Percentiles rank a stretch among this genome's conserved stretches.
Conservation (phyloP, 2,888 invertebrate species). For the Pachymerium ferrugineum region DNA sequence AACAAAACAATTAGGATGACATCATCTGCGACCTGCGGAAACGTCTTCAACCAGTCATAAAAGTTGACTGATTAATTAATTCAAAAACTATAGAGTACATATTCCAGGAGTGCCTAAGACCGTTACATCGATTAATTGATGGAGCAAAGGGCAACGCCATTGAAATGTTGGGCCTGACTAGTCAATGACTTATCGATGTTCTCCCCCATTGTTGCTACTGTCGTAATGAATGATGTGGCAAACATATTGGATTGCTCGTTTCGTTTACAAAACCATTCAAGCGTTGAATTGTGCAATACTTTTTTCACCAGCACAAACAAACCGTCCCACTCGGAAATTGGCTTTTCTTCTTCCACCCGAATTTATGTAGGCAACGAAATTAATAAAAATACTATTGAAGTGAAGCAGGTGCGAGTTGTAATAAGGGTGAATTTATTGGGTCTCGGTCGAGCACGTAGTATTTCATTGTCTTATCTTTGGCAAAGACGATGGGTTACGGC, state of each 20-base stretch:
- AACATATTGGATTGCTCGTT: background rate
- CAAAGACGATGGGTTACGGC: conserved; percentile 21
- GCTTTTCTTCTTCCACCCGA: background rate
- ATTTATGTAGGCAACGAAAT: background rate
- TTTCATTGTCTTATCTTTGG: conserved; percentile 18
- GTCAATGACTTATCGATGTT: conserved; percentile 27
- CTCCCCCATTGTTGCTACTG: background rate
- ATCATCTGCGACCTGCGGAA: too few relatives aligned
- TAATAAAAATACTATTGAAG: background rate
- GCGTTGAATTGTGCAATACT: background rate
- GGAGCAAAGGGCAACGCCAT: conserved; percentile 24
- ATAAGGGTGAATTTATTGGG: conserved; percentile 6
- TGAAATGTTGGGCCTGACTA: conserved; percentile 12
- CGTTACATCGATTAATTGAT: background rate
- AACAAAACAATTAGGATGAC: too few relatives aligned
- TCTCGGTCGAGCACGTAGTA: conserved; percentile 24
- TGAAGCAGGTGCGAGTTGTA: background rate
- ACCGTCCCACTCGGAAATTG: background rate
- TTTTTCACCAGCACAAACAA: background rate
- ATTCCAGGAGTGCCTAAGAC: background rate
- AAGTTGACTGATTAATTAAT: too few relatives aligned
- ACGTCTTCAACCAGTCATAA: too few relatives aligned
- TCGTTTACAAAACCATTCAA: background rate
- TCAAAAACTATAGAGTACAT: background rate
- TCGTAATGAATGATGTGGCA: background rate